phyloP scores from a whole-genome alignment of 2,797 vertebrate species.

The Chlorospingus semifuscus region DNA sequence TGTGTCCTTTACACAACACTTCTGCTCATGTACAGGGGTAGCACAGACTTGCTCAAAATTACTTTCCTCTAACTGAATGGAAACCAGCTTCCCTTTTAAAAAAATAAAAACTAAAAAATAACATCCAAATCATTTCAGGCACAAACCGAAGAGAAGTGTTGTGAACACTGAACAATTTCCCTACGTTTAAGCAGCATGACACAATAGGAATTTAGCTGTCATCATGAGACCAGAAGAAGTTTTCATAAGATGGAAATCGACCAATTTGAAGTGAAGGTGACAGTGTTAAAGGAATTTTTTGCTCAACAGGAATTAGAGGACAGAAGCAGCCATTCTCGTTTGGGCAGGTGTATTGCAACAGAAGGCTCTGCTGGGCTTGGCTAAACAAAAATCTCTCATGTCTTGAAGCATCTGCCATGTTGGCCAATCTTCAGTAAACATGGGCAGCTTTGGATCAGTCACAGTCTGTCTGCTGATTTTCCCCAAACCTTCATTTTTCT shows the following conservation, averaged over 20 bases:
- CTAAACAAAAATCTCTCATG: slow-evolving; percentile 39
- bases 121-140: neutral
- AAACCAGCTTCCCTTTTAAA: neutral
- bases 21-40: neutral
- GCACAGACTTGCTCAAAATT: neutral
- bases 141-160: neutral
- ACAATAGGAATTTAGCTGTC: neutral
- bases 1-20: neutral
- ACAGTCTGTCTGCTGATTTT: neutral
- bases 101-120: neutral
- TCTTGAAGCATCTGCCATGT: slow-evolving; percentile 22
- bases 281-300: neutral
- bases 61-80: neutral
- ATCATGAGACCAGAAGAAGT: neutral
- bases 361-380: slow-evolving; percentile 61
- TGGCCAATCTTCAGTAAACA: slow-evolving; percentile 39
- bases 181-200: neutral
- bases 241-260: neutral
- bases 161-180: neutral
- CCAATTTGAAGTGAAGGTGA: neutral
- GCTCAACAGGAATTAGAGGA: neutral
- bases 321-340: neutral
- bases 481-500: neutral
- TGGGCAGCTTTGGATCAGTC: neutral
- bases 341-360: slow-evolving; percentile 33